These are phyloP conservation scores for Gonioctena quinquepunctata DNA, from an alignment of 1,140 invertebrate species.

Conservation along the genomic window DNA sequence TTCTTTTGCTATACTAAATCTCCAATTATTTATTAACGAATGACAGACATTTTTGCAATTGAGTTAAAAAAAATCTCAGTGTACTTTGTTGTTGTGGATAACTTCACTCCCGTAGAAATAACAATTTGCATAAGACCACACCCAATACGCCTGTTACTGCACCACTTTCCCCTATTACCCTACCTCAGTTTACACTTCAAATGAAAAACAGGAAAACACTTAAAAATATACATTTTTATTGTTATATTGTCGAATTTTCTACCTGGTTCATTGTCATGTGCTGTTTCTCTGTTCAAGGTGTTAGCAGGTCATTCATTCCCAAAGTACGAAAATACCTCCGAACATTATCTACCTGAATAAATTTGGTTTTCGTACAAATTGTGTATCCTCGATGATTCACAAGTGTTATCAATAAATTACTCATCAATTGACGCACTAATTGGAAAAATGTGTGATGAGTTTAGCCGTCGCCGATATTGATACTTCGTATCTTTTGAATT, in stretches of 20 bases:
- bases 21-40: no score
- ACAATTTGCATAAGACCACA: no score
- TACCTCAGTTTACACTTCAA: not conserved
- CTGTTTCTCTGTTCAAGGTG: not conserved
- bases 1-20: no score
- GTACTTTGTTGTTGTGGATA: no score
- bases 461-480: not conserved
- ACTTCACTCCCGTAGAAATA: no score
- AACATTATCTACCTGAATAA: not conserved
- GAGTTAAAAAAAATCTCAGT: no score
- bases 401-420: not conserved
- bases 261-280: not conserved
- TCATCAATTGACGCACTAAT: not conserved
- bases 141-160: not conserved
- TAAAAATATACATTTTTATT: not conserved
- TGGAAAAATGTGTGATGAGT: not conserved
- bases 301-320: not conserved
- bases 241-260: not conserved
- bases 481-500: not conserved
- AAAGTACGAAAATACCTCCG: not conserved
- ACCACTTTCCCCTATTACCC: not conserved
- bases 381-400: not conserved
- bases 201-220: not conserved
- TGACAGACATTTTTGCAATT: no score
- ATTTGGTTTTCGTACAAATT: not conserved